A percentile compares a stretch with the other conserved stretches of the same genome.
phyloP scores from a whole-genome alignment of 1,140 invertebrate genomes.

The Drosophila suzukii region DNA sequence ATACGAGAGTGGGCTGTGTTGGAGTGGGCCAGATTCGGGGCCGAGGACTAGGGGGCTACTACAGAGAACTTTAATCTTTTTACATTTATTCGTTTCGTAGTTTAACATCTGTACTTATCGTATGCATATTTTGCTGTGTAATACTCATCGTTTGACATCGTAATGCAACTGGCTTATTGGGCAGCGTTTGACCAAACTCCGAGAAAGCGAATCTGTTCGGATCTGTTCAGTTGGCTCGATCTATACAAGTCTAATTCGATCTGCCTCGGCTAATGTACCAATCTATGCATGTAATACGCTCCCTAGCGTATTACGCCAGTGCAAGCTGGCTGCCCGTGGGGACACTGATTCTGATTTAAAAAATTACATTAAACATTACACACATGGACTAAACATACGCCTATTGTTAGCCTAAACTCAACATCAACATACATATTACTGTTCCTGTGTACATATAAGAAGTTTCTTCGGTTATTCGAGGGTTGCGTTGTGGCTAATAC shows the following conservation, averaged over 20 bases:
- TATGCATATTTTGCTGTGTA: constrained; percentile 64
- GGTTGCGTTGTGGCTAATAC: constrained; percentile 62
- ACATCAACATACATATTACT: constrained; percentile 67
- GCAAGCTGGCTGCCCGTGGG: constrained; percentile 3
- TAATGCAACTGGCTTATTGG: constrained; percentile 48
- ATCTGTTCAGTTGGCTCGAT: constrained; percentile 13
- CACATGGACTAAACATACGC: constrained; percentile 69
- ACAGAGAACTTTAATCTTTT: constrained; percentile 55
- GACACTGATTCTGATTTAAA: constrained; percentile 24
- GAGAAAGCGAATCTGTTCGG: constrained; percentile 7
- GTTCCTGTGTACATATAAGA: constrained; percentile 44
- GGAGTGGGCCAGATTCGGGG: constrained; percentile 21
- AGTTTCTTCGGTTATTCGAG: constrained; percentile 41
- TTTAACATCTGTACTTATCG: constrained; percentile 59
- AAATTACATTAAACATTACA: constrained; percentile 64
- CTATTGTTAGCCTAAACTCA: constrained; percentile 70
- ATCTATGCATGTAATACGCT: background rate
- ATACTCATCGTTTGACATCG: constrained; percentile 64
- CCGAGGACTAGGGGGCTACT: constrained; percentile 36
- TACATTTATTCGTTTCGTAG: constrained; percentile 66
- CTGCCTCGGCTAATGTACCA: background rate
- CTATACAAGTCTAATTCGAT: constrained; percentile 5
- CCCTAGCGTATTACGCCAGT: background rate
- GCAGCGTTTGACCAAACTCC: constrained; percentile 37
- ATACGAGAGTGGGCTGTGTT: constrained; percentile 1